phyloP scores from a whole-genome alignment of 1,140 invertebrate species.

The Theocolax elegans region DNA sequence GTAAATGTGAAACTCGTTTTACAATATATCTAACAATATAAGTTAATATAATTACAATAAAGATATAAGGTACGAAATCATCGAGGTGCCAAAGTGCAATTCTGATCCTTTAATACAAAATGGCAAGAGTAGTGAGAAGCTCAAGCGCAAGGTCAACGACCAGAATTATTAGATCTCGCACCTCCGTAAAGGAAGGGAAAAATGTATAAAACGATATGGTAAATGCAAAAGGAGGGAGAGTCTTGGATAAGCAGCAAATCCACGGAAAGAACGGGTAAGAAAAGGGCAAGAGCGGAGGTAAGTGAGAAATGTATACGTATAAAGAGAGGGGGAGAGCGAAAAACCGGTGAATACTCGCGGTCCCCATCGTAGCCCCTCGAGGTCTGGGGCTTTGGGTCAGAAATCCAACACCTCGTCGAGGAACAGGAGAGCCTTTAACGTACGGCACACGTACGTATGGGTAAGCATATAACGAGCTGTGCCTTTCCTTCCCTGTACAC shows the following conservation, averaged over 20 bases:
- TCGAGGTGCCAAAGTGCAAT: no score
- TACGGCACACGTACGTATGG: background rate
- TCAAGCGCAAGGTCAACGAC: no score
- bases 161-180: no score
- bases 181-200: background rate
- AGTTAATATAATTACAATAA: no score
- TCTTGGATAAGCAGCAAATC: background rate
- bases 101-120: no score
- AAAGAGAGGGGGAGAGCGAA: background rate
- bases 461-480: constrained; percentile 12
- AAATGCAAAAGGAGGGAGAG: background rate
- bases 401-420: constrained; percentile 36
- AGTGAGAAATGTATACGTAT: background rate
- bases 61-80: no score
- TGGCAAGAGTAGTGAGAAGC: no score
- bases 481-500: background rate
- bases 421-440: constrained; percentile 25
- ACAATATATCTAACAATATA: no score
- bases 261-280: no score
- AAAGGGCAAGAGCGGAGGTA: no score
- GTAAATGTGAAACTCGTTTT: no score
- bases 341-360: background rate
- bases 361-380: no score
- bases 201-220: background rate
- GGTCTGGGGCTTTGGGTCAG: constrained; percentile 28